Percentiles rank a stretch among this genome's conserved stretches.
Conservation (phyloP, 2,797 vertebrate species). For the Spea hammondii region DNA sequence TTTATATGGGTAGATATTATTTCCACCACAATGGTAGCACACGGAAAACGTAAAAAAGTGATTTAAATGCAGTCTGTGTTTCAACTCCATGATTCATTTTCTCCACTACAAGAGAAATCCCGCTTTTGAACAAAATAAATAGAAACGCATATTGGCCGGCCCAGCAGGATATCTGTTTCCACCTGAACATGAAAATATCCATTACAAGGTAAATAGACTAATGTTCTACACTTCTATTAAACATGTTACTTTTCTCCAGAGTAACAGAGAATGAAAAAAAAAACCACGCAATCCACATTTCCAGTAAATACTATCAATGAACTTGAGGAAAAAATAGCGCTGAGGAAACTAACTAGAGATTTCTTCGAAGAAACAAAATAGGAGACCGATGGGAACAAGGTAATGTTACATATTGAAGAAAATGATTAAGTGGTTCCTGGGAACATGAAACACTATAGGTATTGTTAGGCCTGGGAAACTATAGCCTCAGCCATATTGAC, state of each 20-base stretch:
- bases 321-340: constrained; percentile 15
- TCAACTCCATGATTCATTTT: constrained; percentile 16
- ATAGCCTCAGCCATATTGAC: background rate
- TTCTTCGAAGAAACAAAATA: constrained; percentile 16
- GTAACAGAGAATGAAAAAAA: constrained; percentile 42
- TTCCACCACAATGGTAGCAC: too few relatives aligned
- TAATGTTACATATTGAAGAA: background rate
- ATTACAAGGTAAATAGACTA: background rate
- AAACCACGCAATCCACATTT: constrained; percentile 25
- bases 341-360: constrained; percentile 1
- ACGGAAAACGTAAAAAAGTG: background rate
- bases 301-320: constrained; percentile 12
- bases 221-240: constrained; percentile 37
- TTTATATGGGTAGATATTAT: too few relatives aligned
- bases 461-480: background rate
- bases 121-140: constrained; percentile 39
- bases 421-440: background rate
- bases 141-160: constrained; percentile 43
- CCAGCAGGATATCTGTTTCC: constrained; percentile 52
- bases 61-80: constrained; percentile 22
- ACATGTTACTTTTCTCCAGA: constrained; percentile 41
- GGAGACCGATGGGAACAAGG: background rate
- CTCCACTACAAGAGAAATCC: constrained; percentile 33
- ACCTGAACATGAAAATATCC: constrained; percentile 18
- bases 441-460: background rate